Conservation (phyloP, 2,888 invertebrate species). For the Phengaris arion region DNA sequence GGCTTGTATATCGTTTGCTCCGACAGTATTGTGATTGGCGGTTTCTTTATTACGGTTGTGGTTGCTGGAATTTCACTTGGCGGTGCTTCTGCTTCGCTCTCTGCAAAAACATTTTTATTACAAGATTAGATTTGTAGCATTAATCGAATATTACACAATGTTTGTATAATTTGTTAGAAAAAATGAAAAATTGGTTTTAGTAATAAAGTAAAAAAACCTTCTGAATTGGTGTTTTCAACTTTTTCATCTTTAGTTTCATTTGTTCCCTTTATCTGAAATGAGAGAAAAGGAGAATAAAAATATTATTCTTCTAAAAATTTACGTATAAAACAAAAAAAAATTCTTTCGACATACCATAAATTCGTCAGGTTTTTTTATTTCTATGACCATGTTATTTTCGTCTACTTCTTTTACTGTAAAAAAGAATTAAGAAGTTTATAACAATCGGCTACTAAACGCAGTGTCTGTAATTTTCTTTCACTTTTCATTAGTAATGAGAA, state of each 20-base stretch:
- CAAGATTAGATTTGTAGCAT: conserved; percentile 2
- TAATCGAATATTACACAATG: not conserved
- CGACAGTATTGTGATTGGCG: conserved; percentile 26
- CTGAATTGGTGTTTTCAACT: conserved; percentile 35
- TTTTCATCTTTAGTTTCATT: conserved; percentile 30
- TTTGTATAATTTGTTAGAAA: not conserved
- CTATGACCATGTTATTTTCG: conserved; percentile 68
- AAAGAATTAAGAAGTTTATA: conserved; percentile 32
- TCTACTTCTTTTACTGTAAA: conserved; percentile 67
- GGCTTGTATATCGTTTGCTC: conserved; percentile 30
- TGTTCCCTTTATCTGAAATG: conserved; percentile 34
- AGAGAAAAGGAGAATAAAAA: conserved; percentile 16
- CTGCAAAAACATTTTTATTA: conserved; percentile 42
- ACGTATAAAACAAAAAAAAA: not conserved
- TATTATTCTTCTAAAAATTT: not conserved
- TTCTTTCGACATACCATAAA: conserved; percentile 55
- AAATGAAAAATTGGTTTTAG: conserved; percentile 2
- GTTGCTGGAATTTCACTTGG: conserved; percentile 45
- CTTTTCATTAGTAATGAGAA: too few relatives aligned
- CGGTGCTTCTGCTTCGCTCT: conserved; percentile 55
- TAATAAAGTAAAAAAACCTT: conserved; percentile 32
- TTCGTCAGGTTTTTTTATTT: conserved; percentile 65
- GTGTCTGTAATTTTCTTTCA: too few relatives aligned
- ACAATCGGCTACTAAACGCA: too few relatives aligned
- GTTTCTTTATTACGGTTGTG: conserved; percentile 46